Conservation (phyloP, 2,888 invertebrate species). For the Strigamia crassipes region DNA sequence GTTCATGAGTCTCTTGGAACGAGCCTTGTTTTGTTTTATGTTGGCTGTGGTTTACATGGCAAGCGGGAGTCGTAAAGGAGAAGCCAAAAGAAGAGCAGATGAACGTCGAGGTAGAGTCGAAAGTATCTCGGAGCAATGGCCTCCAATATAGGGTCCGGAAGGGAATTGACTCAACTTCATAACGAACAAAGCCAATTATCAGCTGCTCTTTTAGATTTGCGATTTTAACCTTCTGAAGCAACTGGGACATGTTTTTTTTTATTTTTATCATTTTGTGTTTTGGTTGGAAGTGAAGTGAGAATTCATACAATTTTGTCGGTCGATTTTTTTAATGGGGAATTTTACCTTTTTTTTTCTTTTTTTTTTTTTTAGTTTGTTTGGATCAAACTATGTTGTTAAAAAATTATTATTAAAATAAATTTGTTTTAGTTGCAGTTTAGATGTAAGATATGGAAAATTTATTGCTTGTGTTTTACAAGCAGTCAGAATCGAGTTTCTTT, state of each 20-base stretch:
- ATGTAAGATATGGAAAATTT: too few relatives aligned
- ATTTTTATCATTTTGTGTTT: too few relatives aligned
- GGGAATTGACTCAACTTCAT: background rate
- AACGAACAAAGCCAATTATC: conserved; percentile 17
- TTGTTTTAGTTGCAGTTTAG: too few relatives aligned
- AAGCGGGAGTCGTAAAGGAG: conserved; percentile 21
- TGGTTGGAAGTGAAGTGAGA: too few relatives aligned
- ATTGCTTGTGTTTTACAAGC: too few relatives aligned
- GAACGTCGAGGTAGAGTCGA: background rate
- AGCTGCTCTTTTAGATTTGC: background rate
- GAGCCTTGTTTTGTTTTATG: conserved; percentile 21
- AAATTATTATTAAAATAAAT: too few relatives aligned
- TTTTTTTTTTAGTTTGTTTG: too few relatives aligned
- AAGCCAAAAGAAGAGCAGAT: conserved; percentile 4
- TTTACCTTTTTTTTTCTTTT: too few relatives aligned
- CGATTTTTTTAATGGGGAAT: too few relatives aligned
- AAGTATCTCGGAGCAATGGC: background rate
- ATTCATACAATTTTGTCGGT: too few relatives aligned
- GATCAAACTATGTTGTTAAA: too few relatives aligned
- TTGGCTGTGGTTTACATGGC: conserved; percentile 21
- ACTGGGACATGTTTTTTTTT: background rate
- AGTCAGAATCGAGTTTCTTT: background rate
- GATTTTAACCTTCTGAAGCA: background rate
- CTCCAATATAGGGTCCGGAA: background rate
- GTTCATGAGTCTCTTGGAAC: conserved; percentile 11